Evolutionary conservation across 1,140 invertebrate genomes (phyloP).

Genomic region (Pygmarrhopalites habei): DNA sequence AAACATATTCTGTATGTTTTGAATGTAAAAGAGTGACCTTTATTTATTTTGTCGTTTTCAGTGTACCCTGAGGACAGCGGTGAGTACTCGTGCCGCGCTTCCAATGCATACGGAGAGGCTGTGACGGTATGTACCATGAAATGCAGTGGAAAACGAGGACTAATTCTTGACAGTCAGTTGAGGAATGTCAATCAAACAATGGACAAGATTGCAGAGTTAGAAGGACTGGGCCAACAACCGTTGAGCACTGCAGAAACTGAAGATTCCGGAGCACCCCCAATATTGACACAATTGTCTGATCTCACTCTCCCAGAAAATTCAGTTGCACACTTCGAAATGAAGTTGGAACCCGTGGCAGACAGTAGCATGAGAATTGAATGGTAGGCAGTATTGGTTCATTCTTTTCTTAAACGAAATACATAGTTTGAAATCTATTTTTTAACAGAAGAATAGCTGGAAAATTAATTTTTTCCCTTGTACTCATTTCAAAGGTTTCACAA

Average conservation of each 20-base stretch:
- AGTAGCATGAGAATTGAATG: slow-evolving; percentile 89
- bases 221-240: slow-evolving; percentile 63
- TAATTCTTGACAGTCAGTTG: slow-evolving; percentile 83
- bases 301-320: slow-evolving; percentile 78
- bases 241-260: slow-evolving; percentile 44
- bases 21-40: too few species aligned
- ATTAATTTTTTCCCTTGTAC: too few species aligned
- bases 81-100: slow-evolving; percentile 84
- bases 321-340: slow-evolving; percentile 85
- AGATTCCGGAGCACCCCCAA: slow-evolving; percentile 72
- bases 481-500: too few species aligned
- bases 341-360: slow-evolving; percentile 72
- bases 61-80: slow-evolving; percentile 92
- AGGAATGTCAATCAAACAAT: slow-evolving; percentile 70
- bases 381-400: too few species aligned
- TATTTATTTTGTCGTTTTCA: too few species aligned
- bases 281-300: slow-evolving; percentile 78
- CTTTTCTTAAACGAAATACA: too few species aligned
- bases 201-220: slow-evolving; percentile 84
- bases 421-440: too few species aligned
- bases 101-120: slow-evolving; percentile 69
- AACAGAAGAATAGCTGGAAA: too few species aligned
- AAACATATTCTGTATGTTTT: too few species aligned
- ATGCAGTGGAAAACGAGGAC: slow-evolving; percentile 71
- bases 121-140: slow-evolving; percentile 86